phyloP scores from a whole-genome alignment of 30 jellyfish, hydroid and myxozoan species.

The Calvadosia cruxmelitensis region DNA sequence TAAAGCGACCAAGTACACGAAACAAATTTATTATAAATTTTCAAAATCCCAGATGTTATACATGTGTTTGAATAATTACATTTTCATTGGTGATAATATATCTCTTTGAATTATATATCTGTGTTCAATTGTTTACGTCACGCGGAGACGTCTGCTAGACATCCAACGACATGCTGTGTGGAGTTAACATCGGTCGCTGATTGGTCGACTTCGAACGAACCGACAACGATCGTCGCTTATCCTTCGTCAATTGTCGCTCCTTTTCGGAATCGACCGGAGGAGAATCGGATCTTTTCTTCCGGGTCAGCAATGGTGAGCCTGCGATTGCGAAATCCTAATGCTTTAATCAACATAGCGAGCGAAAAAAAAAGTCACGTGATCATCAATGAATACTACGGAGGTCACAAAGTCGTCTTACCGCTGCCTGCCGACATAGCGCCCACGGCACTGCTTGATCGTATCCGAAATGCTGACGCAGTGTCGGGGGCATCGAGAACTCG shows the following conservation, averaged over 20 bases:
- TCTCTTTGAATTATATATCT: too few relatives aligned
- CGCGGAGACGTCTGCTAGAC: neutral
- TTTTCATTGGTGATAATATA: too few relatives aligned
- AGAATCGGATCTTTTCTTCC: neutral
- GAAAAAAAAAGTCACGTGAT: too few relatives aligned
- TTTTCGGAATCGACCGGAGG: neutral
- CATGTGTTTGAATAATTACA: too few relatives aligned
- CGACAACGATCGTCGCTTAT: neutral
- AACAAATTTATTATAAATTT: too few relatives aligned
- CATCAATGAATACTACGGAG: too few relatives aligned
- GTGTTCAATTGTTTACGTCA: too few relatives aligned
- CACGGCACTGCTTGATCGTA: constrained; percentile 74
- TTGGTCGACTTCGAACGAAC: neutral
- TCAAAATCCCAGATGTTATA: too few relatives aligned
- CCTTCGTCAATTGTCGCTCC: neutral
- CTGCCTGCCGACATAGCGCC: neutral
- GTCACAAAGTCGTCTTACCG: neutral
- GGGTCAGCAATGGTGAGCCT: neutral
- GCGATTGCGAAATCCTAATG: neutral
- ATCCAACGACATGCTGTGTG: neutral
- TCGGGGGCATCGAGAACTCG: constrained; percentile 51
- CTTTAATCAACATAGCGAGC: too few relatives aligned
- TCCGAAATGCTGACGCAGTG: constrained; percentile 30
- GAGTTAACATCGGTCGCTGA: neutral
- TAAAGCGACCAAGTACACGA: too few relatives aligned